Conservation (phyloP, 2,888 invertebrate genomes). For the Spatulosminthurus flaviceps region DNA sequence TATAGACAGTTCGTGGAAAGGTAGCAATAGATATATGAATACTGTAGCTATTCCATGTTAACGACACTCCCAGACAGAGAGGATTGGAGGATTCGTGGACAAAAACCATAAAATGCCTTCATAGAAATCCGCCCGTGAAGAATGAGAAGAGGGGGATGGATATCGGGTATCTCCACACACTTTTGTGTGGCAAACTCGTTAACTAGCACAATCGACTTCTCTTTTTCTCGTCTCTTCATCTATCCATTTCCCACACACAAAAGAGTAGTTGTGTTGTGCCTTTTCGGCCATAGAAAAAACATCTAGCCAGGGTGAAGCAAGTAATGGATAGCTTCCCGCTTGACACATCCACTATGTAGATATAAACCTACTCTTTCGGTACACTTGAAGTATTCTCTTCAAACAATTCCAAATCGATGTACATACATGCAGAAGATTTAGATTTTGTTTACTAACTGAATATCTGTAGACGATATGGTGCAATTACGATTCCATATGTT, state of each 20-base stretch:
- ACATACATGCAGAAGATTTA: no score
- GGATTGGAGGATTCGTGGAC: slow-evolving; percentile 21
- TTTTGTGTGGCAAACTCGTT: slow-evolving; percentile 25
- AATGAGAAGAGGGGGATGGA: slow-evolving; percentile 18
- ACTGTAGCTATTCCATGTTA: neutral
- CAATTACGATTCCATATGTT: no score
- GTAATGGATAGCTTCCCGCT: no score
- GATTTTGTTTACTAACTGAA: no score
- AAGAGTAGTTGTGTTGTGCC: neutral
- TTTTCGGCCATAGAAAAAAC: neutral
- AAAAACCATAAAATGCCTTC: slow-evolving; percentile 43
- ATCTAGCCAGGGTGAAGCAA: no score
- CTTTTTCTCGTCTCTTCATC: neutral
- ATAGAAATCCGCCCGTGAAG: slow-evolving; percentile 29
- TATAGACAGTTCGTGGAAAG: neutral
- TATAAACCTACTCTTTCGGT: no score
- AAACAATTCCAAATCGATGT: no score
- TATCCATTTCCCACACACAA: neutral
- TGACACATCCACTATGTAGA: no score
- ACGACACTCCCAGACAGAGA: slow-evolving; percentile 5
- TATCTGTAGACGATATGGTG: no score
- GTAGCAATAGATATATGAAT: neutral
- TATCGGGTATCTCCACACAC: slow-evolving; percentile 25
- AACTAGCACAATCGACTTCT: slow-evolving; percentile 14
- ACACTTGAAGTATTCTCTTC: no score